Conservation (phyloP, 2,888 invertebrate species). For the Drosophila koepferae region DNA sequence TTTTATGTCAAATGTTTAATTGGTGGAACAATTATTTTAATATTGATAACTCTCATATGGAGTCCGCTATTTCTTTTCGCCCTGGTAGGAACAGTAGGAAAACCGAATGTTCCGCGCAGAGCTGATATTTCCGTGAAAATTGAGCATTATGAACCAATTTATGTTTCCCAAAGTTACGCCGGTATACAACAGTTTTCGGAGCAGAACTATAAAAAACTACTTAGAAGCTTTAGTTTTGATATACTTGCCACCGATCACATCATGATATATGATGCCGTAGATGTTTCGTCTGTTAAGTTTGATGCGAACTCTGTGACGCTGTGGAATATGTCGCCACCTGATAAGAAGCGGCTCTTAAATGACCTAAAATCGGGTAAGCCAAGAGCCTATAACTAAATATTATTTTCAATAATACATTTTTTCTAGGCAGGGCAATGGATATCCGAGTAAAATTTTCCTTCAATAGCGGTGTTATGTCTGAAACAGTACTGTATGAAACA, state of each 20-base stretch:
- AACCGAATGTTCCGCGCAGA: conserved; percentile 93
- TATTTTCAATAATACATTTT: neutral
- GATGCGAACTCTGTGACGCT: conserved; percentile 61
- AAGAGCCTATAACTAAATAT: too few relatives aligned
- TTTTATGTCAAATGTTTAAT: conserved; percentile 94
- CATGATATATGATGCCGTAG: conserved; percentile 53
- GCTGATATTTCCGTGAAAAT: conserved; percentile 93
- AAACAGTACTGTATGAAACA: conserved; percentile 41
- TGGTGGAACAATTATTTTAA: conserved; percentile 93
- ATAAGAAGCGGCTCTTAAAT: conserved; percentile 47
- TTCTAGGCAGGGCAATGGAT: conserved; percentile 35
- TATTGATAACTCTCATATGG: conserved; percentile 97
- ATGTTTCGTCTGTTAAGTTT: conserved; percentile 61
- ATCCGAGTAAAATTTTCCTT: conserved; percentile 52
- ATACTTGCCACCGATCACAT: conserved; percentile 55
- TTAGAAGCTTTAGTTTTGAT: conserved; percentile 87
- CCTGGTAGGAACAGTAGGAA: conserved; percentile 95
- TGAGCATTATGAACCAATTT: conserved; percentile 95
- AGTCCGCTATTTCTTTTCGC: conserved; percentile 98
- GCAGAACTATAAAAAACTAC: conserved; percentile 87
- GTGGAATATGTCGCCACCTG: conserved; percentile 70
- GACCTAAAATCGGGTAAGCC: conserved; percentile 49
- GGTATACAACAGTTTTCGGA: conserved; percentile 88
- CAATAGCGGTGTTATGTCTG: conserved; percentile 16
- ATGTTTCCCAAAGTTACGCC: conserved; percentile 93